Percentiles rank a stretch among this genome's conserved stretches.
Conservation (phyloP, 2,888 invertebrate genomes). For the Orthosia cruda region DNA sequence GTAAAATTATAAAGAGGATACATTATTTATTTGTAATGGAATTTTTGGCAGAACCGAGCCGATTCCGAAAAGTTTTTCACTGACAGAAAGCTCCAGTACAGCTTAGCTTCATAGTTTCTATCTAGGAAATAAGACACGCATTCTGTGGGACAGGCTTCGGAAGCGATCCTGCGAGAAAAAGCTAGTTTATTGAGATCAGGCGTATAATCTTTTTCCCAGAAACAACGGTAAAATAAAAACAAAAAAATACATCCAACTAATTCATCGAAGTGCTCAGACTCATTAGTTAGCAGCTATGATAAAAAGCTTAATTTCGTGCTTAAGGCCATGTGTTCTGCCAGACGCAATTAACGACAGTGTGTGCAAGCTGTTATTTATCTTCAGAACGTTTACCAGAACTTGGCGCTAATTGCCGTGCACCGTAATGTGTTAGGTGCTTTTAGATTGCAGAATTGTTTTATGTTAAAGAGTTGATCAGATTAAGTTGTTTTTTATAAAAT, state of each 20-base stretch:
- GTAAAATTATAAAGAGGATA: no score
- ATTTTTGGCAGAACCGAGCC: no score
- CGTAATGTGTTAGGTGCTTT: background rate
- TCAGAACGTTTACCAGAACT: slow-evolving; percentile 45
- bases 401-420: slow-evolving; percentile 38
- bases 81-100: no score
- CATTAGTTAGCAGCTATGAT: slow-evolving; percentile 47
- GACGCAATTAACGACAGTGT: slow-evolving; percentile 59
- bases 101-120: no score
- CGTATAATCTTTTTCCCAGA: no score
- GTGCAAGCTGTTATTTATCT: slow-evolving; percentile 55
- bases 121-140: no score
- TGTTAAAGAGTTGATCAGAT: background rate
- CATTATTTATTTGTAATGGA: no score
- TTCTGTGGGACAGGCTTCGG: no score
- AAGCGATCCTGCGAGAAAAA: no score
- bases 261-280: slow-evolving; percentile 27
- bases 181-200: no score
- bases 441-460: background rate
- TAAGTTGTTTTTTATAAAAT: background rate
- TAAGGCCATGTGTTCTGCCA: slow-evolving; percentile 47
- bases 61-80: no score
- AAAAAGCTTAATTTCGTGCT: slow-evolving; percentile 53
- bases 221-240: background rate
- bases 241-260: background rate